Conservation (phyloP, 2,113 vertebrate genomes). For the Microtus pennsylvanicus region DNA sequence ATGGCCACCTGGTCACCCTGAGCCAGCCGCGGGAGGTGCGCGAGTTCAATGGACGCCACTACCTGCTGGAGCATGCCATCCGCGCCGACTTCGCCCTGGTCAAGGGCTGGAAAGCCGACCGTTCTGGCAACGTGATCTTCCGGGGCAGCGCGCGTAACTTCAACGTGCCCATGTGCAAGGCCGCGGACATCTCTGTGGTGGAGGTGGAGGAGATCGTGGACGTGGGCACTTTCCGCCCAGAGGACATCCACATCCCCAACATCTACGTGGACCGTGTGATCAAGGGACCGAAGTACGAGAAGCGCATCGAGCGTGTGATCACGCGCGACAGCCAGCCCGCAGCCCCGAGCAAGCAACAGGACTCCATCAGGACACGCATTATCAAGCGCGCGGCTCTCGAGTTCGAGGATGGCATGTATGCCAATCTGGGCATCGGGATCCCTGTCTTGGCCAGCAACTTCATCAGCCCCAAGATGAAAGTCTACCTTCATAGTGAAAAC, state of each 20-base stretch:
- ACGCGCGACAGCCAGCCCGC: no score
- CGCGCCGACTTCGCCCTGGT: conserved; percentile 85
- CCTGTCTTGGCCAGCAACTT: conserved; percentile 50
- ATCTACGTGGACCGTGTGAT: conserved; percentile 93
- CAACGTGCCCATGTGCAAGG: conserved; percentile 97
- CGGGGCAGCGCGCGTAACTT: conserved; percentile 95
- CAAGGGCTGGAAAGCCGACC: conserved; percentile 96
- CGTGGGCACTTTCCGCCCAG: conserved; percentile 90
- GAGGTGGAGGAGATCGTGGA: conserved; percentile 97
- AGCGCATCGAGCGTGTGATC: conserved; percentile 89
- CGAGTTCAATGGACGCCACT: no score
- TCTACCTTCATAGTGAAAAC: conserved; percentile 49
- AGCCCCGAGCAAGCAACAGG: no score
- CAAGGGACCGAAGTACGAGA: conserved; percentile 90
- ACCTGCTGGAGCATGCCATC: no score
- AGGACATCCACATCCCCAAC: conserved; percentile 95
- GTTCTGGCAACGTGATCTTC: conserved; percentile 93
- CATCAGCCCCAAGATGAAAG: neutral
- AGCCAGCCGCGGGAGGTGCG: no score
- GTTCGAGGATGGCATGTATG: no score
- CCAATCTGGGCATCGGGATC: no score
- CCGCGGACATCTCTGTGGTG: conserved; percentile 92
- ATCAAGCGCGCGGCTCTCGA: no score
- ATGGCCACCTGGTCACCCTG: no score
- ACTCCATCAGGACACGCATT: no score